A percentile compares a stretch with the other conserved stretches of the same genome.
Evolutionary conservation across 2,113 vertebrate species (phyloP).

Genomic region (Agapornis roseicollis): DNA sequence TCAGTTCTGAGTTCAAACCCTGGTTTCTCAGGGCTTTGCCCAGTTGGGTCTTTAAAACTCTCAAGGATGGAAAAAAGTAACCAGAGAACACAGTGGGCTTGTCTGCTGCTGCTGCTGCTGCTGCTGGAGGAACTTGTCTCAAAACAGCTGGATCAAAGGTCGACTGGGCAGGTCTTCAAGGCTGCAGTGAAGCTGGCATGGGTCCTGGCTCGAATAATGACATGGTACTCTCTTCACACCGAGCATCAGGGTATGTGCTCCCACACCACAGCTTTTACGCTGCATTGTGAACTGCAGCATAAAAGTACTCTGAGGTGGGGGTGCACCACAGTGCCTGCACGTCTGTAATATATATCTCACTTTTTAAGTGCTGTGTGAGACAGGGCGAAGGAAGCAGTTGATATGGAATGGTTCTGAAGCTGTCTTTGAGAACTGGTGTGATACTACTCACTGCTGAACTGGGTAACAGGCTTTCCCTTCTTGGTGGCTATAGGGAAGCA

Average conservation of each 20-base stretch:
- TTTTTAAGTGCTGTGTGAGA: not conserved
- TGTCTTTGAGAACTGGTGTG: not conserved
- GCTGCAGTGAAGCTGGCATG: not conserved
- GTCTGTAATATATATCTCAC: rapidly evolving
- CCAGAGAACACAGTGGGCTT: not conserved
- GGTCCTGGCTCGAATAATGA: not conserved
- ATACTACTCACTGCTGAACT: not conserved
- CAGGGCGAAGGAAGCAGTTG: not conserved
- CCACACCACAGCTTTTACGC: not conserved
- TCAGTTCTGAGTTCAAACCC: rapidly evolving
- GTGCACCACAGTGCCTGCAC: not conserved
- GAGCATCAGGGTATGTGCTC: not conserved
- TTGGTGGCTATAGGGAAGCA: rapidly evolving
- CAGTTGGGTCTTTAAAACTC: not conserved
- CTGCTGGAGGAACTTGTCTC: not conserved
- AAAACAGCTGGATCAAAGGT: not conserved
- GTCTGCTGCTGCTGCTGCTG: not conserved
- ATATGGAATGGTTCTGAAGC: not conserved
- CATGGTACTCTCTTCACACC: rapidly evolving
- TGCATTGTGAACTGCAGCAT: rapidly evolving
- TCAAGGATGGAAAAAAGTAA: not conserved
- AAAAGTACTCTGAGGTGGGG: not conserved
- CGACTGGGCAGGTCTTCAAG: not conserved
- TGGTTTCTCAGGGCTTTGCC: not conserved
- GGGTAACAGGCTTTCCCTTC: not conserved